A percentile compares a stretch with the other conserved stretches of the same genome.
phyloP scores from a whole-genome alignment of 2,113 vertebrate species.

The Chloropsis hardwickii region DNA sequence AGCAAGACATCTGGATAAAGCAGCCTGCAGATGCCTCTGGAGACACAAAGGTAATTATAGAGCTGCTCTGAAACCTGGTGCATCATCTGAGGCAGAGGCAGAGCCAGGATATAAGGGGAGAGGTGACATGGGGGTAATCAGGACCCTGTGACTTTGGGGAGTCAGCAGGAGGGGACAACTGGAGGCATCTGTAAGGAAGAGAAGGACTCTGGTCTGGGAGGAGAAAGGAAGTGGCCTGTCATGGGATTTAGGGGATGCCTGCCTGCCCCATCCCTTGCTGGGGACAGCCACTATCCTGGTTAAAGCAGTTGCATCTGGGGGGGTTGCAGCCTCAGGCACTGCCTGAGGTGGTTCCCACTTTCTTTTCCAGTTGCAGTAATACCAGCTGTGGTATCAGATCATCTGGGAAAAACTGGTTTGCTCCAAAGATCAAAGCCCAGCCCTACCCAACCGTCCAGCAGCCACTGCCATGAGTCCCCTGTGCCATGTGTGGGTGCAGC shows the following conservation, averaged over 20 bases:
- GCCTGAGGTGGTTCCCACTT: not conserved
- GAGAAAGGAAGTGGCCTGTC: not conserved
- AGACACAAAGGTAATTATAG: constrained; percentile 42
- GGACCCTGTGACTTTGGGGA: not conserved
- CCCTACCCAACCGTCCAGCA: not conserved
- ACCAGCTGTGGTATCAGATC: not conserved
- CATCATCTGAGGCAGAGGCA: not conserved
- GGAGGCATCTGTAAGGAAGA: not conserved
- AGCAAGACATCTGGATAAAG: constrained; percentile 75
- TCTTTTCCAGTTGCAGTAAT: constrained; percentile 43
- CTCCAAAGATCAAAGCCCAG: constrained; percentile 33
- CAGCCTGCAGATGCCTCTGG: constrained; percentile 7
- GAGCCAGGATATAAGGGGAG: not conserved
- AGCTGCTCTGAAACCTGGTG: not conserved
- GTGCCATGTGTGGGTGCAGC: not conserved
- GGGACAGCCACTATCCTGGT: not conserved
- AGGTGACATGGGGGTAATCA: accelerated
- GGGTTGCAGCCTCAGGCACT: not conserved
- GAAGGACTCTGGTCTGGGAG: not conserved
- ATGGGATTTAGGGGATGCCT: not conserved
- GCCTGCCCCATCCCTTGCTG: not conserved
- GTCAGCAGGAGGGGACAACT: not conserved
- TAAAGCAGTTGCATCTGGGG: not conserved
- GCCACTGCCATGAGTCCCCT: not conserved
- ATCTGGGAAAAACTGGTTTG: not conserved